Evolutionary conservation across 2,888 invertebrate species (phyloP).

Genomic region (Dolichopus griseipennis): DNA sequence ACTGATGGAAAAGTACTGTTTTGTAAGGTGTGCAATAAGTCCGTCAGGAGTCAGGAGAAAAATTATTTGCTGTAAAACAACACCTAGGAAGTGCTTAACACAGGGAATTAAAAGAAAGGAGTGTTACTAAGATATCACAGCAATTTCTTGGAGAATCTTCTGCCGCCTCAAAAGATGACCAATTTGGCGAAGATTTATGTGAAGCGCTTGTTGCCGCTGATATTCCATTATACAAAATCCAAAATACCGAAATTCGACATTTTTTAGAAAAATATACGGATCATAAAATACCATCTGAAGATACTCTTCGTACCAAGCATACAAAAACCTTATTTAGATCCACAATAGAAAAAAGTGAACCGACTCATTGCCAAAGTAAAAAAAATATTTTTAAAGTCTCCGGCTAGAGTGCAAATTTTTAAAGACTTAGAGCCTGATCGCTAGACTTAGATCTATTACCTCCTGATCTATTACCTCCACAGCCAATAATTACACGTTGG

Average conservation of each 20-base stretch:
- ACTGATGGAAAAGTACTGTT: constrained; percentile 14
- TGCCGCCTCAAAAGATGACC: constrained; percentile 3
- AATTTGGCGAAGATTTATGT: constrained; percentile 15
- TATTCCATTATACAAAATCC: constrained; percentile 14
- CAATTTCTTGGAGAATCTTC: constrained; percentile 12
- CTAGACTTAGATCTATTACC: too few relatives aligned
- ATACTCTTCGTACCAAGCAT: neutral
- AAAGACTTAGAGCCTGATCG: too few relatives aligned
- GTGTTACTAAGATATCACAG: neutral
- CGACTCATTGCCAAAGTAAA: too few relatives aligned
- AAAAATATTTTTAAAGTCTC: too few relatives aligned
- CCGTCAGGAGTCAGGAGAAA: constrained; percentile 2
- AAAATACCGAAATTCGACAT: constrained; percentile 13
- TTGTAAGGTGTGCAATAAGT: constrained; percentile 17
- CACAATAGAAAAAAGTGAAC: neutral
- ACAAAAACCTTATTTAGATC: neutral
- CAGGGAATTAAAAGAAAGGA: constrained; percentile 12
- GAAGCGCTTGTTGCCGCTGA: constrained; percentile 15
- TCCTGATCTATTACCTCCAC: too few relatives aligned
- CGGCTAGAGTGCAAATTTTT: too few relatives aligned
- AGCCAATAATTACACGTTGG: too few relatives aligned
- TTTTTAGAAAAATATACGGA: constrained; percentile 14
- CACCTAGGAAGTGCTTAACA: constrained; percentile 14
- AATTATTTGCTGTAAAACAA: constrained; percentile 13
- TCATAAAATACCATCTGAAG: constrained; percentile 12